These are phyloP conservation scores for Turritopsis dohrnii DNA, from an alignment of 30 jellyfish, hydroid and myxozoan species.

Conservation along the genomic window DNA sequence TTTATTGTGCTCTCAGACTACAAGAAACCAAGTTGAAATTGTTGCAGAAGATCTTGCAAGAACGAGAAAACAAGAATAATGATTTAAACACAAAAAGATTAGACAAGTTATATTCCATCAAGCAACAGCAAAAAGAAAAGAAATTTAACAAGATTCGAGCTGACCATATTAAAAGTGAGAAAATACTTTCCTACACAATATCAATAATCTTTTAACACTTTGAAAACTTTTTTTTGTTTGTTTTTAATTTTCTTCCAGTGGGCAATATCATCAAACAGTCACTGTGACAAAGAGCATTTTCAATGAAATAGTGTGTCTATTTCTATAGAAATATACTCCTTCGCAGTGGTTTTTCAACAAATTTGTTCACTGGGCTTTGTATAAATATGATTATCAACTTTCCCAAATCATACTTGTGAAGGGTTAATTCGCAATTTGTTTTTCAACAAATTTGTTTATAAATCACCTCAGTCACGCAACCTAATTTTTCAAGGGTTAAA, in stretches of 20 bases:
- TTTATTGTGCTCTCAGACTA: slow-evolving; percentile 33
- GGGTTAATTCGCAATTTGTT: too few relatives aligned
- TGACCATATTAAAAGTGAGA: slow-evolving; percentile 81
- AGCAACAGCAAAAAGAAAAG: slow-evolving; percentile 66
- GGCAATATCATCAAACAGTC: too few relatives aligned
- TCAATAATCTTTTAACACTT: too few relatives aligned
- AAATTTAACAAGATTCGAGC: slow-evolving; percentile 64
- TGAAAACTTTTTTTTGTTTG: too few relatives aligned
- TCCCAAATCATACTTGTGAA: background rate
- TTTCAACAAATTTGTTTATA: too few relatives aligned
- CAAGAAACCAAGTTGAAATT: slow-evolving; percentile 92
- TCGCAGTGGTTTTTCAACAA: background rate
- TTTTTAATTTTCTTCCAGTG: too few relatives aligned
- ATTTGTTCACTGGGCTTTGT: background rate
- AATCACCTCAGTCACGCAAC: too few relatives aligned
- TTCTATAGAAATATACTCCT: too few relatives aligned
- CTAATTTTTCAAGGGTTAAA: too few relatives aligned
- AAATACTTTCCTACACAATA: too few relatives aligned
- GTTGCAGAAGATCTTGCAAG: slow-evolving; percentile 50
- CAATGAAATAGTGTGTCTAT: too few relatives aligned
- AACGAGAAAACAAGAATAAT: slow-evolving; percentile 71
- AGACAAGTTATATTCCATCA: slow-evolving; percentile 58
- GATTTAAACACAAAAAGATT: slow-evolving; percentile 75
- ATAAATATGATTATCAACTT: background rate
- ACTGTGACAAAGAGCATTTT: too few relatives aligned